Evolutionary conservation across 2,797 vertebrate species (phyloP).

Genomic region (Gymnoscopelus braueri): DNA sequence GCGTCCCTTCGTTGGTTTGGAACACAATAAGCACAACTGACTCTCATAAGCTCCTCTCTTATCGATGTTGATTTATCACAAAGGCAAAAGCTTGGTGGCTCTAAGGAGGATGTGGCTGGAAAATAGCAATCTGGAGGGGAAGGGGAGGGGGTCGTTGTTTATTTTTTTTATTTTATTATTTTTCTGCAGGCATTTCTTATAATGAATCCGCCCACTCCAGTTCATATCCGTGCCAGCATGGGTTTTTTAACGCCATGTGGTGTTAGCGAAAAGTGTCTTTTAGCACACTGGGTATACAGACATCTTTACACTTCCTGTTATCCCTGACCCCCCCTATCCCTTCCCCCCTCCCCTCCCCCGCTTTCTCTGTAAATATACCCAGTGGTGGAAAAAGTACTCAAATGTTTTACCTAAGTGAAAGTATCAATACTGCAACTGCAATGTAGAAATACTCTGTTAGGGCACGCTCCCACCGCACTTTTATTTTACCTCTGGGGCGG

Average conservation of each 20-base stretch:
- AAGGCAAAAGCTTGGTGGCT: conserved; percentile 58
- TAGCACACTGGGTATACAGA: conserved; percentile 36
- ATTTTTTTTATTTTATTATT: neutral
- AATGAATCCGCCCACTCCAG: conserved; percentile 69
- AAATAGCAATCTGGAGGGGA: neutral
- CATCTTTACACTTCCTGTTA: conserved; percentile 42
- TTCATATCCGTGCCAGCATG: conserved; percentile 59
- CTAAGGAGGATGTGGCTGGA: conserved; percentile 10
- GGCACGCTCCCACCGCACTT: too few species aligned
- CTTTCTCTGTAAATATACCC: neutral
- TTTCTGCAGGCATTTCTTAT: conserved; percentile 53
- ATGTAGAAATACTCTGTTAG: too few species aligned
- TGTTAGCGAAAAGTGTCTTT: conserved; percentile 19
- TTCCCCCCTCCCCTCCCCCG: neutral
- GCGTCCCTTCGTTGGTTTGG: conserved; percentile 70
- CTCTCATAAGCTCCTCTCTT: conserved; percentile 66
- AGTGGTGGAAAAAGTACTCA: too few species aligned
- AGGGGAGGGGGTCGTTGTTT: conserved; percentile 20
- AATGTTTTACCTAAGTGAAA: too few species aligned
- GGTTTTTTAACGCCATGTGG: conserved; percentile 39
- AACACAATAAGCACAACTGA: conserved; percentile 70
- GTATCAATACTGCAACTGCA: too few species aligned
- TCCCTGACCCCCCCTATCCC: conserved; percentile 5
- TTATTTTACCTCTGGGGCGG: too few species aligned
- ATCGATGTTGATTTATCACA: conserved; percentile 75